phyloP scores from a whole-genome alignment of 92 coral and sea anemone species.

The Montipora capitata region DNA sequence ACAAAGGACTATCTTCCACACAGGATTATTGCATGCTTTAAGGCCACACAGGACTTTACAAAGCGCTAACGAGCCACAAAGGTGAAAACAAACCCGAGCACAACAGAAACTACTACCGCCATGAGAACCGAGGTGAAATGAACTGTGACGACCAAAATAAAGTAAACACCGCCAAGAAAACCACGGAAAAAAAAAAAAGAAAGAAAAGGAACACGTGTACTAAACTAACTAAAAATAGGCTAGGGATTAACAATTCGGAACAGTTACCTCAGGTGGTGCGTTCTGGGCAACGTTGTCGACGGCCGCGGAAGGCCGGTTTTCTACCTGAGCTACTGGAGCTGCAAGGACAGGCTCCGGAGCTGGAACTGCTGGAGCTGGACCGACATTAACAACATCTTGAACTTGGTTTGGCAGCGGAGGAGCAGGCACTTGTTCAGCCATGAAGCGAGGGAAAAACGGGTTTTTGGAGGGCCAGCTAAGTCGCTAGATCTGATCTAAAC shows the following conservation, averaged over 20 bases:
- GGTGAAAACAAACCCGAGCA: too few relatives aligned
- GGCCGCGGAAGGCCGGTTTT: not conserved
- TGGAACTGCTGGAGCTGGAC: not conserved
- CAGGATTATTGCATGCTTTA: conserved; percentile 6
- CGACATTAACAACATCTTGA: not conserved
- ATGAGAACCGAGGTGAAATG: too few relatives aligned
- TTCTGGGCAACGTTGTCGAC: not conserved
- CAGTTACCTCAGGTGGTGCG: not conserved
- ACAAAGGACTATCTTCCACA: conserved; percentile 6
- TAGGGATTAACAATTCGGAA: not conserved
- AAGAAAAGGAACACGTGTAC: too few relatives aligned
- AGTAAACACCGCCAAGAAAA: too few relatives aligned
- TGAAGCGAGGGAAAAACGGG: not conserved
- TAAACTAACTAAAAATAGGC: not conserved
- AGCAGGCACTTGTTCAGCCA: not conserved
- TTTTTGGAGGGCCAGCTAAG: not conserved
- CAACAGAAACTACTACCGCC: too few relatives aligned
- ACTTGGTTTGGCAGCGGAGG: not conserved
- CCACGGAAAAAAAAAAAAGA: not conserved
- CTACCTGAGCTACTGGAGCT: too few relatives aligned
- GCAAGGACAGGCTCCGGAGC: not conserved
- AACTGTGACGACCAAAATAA: too few relatives aligned
- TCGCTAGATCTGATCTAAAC: too few relatives aligned
- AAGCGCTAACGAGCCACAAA: too few relatives aligned
- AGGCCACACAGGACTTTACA: not conserved